Base-by-base conservation (phyloP, 2,888 invertebrate genomes). In the Calliopum simillimum region DNA sequence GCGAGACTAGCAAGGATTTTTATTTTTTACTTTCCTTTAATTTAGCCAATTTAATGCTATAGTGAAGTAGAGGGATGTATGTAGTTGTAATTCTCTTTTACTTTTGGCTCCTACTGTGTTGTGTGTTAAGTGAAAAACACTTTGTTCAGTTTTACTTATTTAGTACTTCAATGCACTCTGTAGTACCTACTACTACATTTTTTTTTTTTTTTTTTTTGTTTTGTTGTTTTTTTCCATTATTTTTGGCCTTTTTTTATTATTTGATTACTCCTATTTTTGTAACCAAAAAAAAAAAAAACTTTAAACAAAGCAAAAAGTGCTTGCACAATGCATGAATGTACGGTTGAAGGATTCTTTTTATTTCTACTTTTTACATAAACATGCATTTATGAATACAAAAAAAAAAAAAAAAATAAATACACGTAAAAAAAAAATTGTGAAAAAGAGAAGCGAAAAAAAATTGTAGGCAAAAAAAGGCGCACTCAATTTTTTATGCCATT, bases 111-210 rank as follows among this genome's bases (percentile, higher is more conserved):
- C n/a, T 6, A 33, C 33, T 33, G 33, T 33, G 2, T 33, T 33
- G 33, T 33, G 33, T 23, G 64, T 64, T 64, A 63, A 69, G 47
- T 58, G 49, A 63, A 69, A 68, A 69, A 58, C 53, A 69, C 64
- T 69, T 64, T n/a, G 70, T 46, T 51, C 44, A 47, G 44, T 58
- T 70, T 66, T 70, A 65, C 55, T 70, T 62, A 66, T 70, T 70
- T 61, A 66, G 61, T 66, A 55, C 66, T 44, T 59, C 59, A 59
- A 63, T 64, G 58, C 64, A 23, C 56, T 33, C 33, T 33, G 33
- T 8, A 33, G 8, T 2, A 8, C 33, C 33, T 46, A 56, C 63
- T 33, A 51, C 69, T 64, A 58, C 64, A 12, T 23, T 19, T 44
- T 23, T 33, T 33, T 33, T 33, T 33, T 1, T 33, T 8, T 1